These are phyloP conservation scores for Drosophila sp. DNA, from an alignment of 1,140 invertebrate genomes.

Conservation along the genomic window DNA sequence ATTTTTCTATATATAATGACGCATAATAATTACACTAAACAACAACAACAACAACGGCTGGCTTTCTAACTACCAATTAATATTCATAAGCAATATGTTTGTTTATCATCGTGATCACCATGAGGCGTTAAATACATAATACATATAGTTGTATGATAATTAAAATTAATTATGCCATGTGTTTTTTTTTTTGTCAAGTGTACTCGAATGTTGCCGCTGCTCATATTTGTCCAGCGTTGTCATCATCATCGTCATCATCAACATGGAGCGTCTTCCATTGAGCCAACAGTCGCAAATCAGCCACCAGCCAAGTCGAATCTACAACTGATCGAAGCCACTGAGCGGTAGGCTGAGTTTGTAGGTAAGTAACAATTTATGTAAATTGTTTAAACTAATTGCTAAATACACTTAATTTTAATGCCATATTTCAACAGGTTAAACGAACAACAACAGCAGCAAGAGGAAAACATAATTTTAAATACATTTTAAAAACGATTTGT, in stretches of 20 bases:
- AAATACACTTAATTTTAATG: not conserved
- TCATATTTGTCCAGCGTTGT: slow-evolving; percentile 69
- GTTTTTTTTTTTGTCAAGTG: slow-evolving; percentile 61
- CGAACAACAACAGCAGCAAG: slow-evolving; percentile 43
- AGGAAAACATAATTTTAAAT: slow-evolving; percentile 30
- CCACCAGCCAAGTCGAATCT: slow-evolving; percentile 49
- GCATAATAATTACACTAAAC: slow-evolving; percentile 13
- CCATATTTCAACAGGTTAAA: slow-evolving; percentile 61
- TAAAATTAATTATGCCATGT: slow-evolving; percentile 74
- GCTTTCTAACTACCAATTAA: slow-evolving; percentile 66
- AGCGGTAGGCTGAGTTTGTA: slow-evolving; percentile 33
- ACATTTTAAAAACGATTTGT: slow-evolving; percentile 66
- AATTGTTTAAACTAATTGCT: slow-evolving; percentile 34
- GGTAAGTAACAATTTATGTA: slow-evolving; percentile 42
- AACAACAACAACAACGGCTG: slow-evolving; percentile 21
- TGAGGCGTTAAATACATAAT: slow-evolving; percentile 18
- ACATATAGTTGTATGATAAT: slow-evolving; percentile 47
- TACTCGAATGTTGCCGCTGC: slow-evolving; percentile 41
- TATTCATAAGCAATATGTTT: slow-evolving; percentile 65
- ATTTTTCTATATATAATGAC: slow-evolving; percentile 17
- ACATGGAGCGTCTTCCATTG: slow-evolving; percentile 32
- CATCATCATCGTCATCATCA: slow-evolving; percentile 29
- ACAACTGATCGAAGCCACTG: slow-evolving; percentile 2
- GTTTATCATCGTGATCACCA: not conserved
- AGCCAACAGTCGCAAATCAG: slow-evolving; percentile 66